Evolutionary conservation across 1,140 invertebrate species (phyloP), one percentile per base, ranked within the genome.

Genomic region (Nilaparvata lugens): DNA sequence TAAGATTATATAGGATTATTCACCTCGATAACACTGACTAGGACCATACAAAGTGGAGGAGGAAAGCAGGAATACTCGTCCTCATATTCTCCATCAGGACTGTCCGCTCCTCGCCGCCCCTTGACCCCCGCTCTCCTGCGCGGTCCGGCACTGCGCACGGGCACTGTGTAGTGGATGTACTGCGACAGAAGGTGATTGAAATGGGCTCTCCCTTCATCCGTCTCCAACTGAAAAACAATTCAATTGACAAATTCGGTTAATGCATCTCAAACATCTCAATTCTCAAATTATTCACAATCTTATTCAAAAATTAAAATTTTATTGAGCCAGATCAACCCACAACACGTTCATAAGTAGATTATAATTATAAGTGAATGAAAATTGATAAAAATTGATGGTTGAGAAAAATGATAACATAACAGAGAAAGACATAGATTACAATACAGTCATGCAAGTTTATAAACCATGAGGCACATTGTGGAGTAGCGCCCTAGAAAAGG

Each of bases 11-110:
- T 38, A 3, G 56, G 56, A 48, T 58, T 52, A 52, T 61, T 64
- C 68, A 78, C 76, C 69, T 76, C 72, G 53, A 75, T 65, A 4
- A 78, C 45, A 54, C 73, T 76, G 56, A 81, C 71, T 7, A 75
- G 54, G 4, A 94, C 78, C 87, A 95, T 93, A 65, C 89, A 89
- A 38, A 96, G 65, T 2, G 91, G 86, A 2, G 91, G 92, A 19
- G 91, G 91, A 70, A 82, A 86, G 68, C 91, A 93, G 25, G 81
- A 85, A 75, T 94, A 94, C 70, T 92, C 82, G 67, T 92, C 88
- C 69, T 93, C 85, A 72, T 94, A 94, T 21, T 81, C 76, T 16
- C 86, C 86, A 77, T 91, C 87, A 70, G 80, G 68, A 72, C 76
- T 77, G 71, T 83, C 66, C 9, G 54, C 5, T 19, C 59, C 5